Base-by-base conservation (phyloP, 2,113 vertebrate genomes). In the Nibea albiflora region DNA sequence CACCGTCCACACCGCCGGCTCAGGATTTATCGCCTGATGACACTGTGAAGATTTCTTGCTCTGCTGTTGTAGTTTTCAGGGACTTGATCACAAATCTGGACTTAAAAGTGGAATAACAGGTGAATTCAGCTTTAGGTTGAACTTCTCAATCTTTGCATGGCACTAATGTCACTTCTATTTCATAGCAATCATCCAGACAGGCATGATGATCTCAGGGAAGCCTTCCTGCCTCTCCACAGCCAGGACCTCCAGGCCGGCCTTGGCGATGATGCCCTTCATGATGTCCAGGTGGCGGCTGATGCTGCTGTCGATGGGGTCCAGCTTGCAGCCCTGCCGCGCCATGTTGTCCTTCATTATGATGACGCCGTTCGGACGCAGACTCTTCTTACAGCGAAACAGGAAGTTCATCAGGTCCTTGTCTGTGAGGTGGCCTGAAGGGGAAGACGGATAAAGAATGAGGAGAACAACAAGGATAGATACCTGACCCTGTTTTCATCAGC, bases 281-380 rank as follows among this genome's bases (percentile, higher is more conserved):
- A 98, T 96, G 91, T 96, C 96, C 88, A 98, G 93, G 91, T 98
- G 96, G 64, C 97, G 95, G 79, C 96, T 98, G 76, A 99, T 94
- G 28, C 96, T 99, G 93, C 98, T 98, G 90, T 99, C 98, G 12
- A 94, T 87, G 19, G 95, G 92, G 70, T 99, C 97, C 64, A 99
- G 92, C 85, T 94, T 90, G 86, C 96, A 98, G 90, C 97, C 97
- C 87, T 98, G 93, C 24, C 96, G 95, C 3, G 96, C 97, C 93
- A 99, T 97, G 65, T 98, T 99, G 92, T 99, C 98, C 91, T 99
- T 99, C 5, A 99, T 92, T 16, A 99, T 92, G 90, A 99, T 95
- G 64, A 99, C 90, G 0, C 97, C 97, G 0, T 97, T 96, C 12
- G 96, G 94, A 84, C 95, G 96, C 82, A 99, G 92, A 64, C 96